These are phyloP conservation scores for Sarcophaga rosellei DNA, from an alignment of 2,888 invertebrate species.

Conservation along the genomic window DNA sequence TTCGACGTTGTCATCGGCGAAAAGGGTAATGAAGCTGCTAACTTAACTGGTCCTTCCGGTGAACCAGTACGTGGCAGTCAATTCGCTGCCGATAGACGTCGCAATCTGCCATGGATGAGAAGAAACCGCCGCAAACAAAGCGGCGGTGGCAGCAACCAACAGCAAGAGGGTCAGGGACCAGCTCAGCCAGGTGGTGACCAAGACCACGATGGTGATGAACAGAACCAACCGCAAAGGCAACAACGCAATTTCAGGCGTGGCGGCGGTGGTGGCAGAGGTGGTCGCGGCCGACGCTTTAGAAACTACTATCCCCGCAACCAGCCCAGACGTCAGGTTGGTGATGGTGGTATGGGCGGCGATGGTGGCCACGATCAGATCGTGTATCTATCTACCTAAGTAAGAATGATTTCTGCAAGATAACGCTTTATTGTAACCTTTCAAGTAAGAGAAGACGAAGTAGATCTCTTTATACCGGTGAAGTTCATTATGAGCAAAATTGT, in stretches of 20 bases:
- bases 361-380: conserved; percentile 81
- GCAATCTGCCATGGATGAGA: conserved; percentile 83
- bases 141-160: conserved; percentile 79
- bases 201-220: conserved; percentile 71
- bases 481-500: too few relatives aligned
- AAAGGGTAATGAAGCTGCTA: conserved; percentile 98
- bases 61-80: conserved; percentile 97
- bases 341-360: conserved; percentile 75
- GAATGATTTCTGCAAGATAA: too few relatives aligned
- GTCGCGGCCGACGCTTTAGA: conserved; percentile 74
- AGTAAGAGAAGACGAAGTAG: too few relatives aligned
- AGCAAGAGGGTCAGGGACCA: conserved; percentile 67
- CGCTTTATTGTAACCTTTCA: too few relatives aligned
- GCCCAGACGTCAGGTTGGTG: conserved; percentile 75
- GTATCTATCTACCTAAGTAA: too few relatives aligned
- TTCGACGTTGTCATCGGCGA: conserved; percentile 99
- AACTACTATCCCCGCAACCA: conserved; percentile 77
- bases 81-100: conserved; percentile 96
- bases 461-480: too few relatives aligned
- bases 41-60: conserved; percentile 98
- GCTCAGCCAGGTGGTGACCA: conserved; percentile 70
- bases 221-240: conserved; percentile 72
- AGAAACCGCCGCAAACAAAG: conserved; percentile 80
- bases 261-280: conserved; percentile 69
- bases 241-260: conserved; percentile 77